A percentile compares a stretch with the other conserved stretches of the same genome.
Conservation (phyloP, 1,140 invertebrate species). For the Temnothorax nylanderi region DNA sequence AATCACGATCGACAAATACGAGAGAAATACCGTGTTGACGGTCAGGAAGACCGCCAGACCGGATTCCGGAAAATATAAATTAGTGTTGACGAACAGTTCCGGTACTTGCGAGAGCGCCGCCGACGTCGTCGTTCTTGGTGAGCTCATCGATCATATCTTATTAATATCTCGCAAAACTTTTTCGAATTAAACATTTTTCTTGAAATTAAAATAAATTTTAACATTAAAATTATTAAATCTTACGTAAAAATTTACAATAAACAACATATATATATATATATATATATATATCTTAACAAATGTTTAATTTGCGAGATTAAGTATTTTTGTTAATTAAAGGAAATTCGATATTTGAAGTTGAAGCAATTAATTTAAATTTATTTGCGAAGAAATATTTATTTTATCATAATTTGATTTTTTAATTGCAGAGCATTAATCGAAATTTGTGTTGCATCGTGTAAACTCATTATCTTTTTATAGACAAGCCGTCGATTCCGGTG, state of each 20-base stretch:
- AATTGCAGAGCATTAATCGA: neutral
- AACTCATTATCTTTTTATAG: slow-evolving; percentile 81
- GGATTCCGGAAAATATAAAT: slow-evolving; percentile 96
- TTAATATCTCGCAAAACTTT: neutral
- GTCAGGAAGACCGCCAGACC: slow-evolving; percentile 93
- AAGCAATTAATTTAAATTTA: too few species aligned
- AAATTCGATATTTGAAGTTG: too few species aligned
- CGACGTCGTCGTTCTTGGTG: slow-evolving; percentile 95
- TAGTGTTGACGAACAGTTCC: slow-evolving; percentile 93
- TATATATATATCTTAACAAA: too few species aligned
- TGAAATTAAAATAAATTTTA: neutral
- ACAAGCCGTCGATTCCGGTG: slow-evolving; percentile 94
- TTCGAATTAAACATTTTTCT: slow-evolving; percentile 19
- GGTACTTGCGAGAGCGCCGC: slow-evolving; percentile 93
- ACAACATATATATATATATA: too few species aligned
- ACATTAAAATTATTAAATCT: neutral
- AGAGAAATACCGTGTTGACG: slow-evolving; percentile 95
- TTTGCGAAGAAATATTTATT: too few species aligned
- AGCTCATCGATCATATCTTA: slow-evolving; percentile 60
- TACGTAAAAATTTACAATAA: neutral
- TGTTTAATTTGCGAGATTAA: too few species aligned
- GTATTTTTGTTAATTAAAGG: too few species aligned
- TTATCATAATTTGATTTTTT: neutral
- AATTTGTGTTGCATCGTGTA: neutral
- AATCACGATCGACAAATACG: slow-evolving; percentile 95